Evolutionary conservation across 2,113 vertebrate species (phyloP).

Genomic region (Mugil cephalus): DNA sequence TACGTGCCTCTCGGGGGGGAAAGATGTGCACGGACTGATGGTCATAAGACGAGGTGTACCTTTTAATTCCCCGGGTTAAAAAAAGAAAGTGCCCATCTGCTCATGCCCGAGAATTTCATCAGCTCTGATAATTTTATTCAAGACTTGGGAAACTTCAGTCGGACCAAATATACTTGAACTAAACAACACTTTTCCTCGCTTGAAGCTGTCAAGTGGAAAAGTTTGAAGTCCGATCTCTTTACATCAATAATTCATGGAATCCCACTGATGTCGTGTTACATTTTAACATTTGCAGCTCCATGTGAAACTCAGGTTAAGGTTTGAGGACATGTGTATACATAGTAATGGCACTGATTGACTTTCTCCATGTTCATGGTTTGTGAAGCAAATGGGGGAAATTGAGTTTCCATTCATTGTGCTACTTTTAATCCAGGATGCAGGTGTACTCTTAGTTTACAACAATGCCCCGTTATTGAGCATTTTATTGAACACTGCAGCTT

Average conservation of each 20-base stretch:
- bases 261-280: conserved; percentile 61
- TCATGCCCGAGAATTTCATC: conserved; percentile 60
- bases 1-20: conserved; percentile 76
- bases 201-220: conserved; percentile 20
- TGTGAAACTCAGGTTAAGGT: conserved; percentile 55
- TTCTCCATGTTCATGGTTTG: conserved; percentile 63
- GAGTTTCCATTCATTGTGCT: conserved; percentile 60
- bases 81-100: conserved; percentile 39
- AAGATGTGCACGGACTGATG: conserved; percentile 72
- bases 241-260: conserved; percentile 77
- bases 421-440: conserved; percentile 26
- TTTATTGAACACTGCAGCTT: background rate
- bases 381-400: conserved; percentile 60
- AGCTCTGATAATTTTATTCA: conserved; percentile 12
- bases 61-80: conserved; percentile 53
- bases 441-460: background rate
- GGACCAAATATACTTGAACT: background rate
- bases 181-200: background rate
- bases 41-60: conserved; percentile 36
- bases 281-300: conserved; percentile 69
- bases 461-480: background rate
- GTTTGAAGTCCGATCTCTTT: background rate
- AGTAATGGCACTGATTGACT: conserved; percentile 75
- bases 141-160: background rate
- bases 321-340: conserved; percentile 71